Evolutionary conservation across 2,888 invertebrate genomes (phyloP).

Genomic region (Hybos culiciformis): DNA sequence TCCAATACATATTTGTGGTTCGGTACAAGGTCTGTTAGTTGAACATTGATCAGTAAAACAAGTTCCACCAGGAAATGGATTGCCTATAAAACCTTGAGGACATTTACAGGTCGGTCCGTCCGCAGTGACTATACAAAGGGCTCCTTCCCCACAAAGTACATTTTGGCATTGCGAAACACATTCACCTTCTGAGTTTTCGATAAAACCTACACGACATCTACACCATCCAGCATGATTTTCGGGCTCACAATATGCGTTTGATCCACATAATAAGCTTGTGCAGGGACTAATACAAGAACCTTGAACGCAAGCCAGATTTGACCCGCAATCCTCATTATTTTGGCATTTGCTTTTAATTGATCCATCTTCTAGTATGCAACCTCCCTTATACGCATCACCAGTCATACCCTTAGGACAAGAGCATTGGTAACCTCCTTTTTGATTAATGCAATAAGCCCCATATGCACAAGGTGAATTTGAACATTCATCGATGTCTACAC

Average conservation of each 20-base stretch:
- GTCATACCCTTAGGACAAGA: slow-evolving; percentile 69
- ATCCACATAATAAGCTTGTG: slow-evolving; percentile 59
- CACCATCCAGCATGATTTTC: slow-evolving; percentile 83
- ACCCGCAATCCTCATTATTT: slow-evolving; percentile 63
- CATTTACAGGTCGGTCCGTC: slow-evolving; percentile 81
- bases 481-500: slow-evolving; percentile 78
- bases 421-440: slow-evolving; percentile 74
- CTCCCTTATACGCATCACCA: slow-evolving; percentile 74
- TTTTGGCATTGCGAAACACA: slow-evolving; percentile 53
- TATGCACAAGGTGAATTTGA: slow-evolving; percentile 69
- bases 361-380: slow-evolving; percentile 50
- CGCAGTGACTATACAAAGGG: slow-evolving; percentile 72
- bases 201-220: slow-evolving; percentile 69
- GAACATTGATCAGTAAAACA: slow-evolving; percentile 75
- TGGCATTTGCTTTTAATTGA: slow-evolving; percentile 52
- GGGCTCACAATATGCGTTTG: slow-evolving; percentile 75
- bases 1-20: slow-evolving; percentile 68
- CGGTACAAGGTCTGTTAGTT: slow-evolving; percentile 57
- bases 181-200: slow-evolving; percentile 63
- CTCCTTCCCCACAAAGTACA: slow-evolving; percentile 66
- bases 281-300: slow-evolving; percentile 74
- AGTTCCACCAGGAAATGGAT: slow-evolving; percentile 81
- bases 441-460: slow-evolving; percentile 78
- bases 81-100: slow-evolving; percentile 71
- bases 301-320: slow-evolving; percentile 62